phyloP scores from a whole-genome alignment of 2,888 invertebrate genomes.

The Lepetodrilus schrolli region DNA sequence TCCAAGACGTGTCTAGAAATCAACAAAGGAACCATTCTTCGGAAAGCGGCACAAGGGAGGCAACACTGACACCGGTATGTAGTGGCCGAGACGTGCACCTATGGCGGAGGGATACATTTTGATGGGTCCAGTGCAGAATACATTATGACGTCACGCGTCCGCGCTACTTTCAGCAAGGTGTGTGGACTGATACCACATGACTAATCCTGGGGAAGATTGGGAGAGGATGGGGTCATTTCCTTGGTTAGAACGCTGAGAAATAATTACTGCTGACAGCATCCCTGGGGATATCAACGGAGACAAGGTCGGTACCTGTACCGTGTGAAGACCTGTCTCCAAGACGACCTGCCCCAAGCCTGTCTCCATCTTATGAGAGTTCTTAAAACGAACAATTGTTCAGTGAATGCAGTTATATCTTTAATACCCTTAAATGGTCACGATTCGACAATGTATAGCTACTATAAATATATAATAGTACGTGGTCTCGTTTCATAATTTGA shows the following conservation, averaged over 20 bases:
- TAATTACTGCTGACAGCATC: constrained; percentile 15
- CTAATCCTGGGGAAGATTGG: constrained; percentile 4
- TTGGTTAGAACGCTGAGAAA: constrained; percentile 13
- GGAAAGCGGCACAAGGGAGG: constrained; percentile 7
- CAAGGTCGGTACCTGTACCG: not conserved
- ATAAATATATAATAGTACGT: no score
- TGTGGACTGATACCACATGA: constrained; percentile 15
- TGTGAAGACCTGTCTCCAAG: not conserved
- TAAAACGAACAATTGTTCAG: no score
- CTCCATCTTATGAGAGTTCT: no score
- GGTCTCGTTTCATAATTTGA: no score
- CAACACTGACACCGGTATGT: constrained; percentile 6
- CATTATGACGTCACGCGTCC: constrained; percentile 15
- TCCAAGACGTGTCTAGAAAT: constrained; percentile 13
- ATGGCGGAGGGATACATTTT: constrained; percentile 16
- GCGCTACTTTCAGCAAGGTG: constrained; percentile 24
- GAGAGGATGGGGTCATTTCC: constrained; percentile 20
- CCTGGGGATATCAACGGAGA: not conserved
- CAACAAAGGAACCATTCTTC: constrained; percentile 22
- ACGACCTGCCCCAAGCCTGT: constrained; percentile 1
- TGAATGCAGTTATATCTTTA: no score
- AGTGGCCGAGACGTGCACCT: constrained; percentile 8
- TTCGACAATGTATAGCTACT: no score
- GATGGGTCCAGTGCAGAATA: constrained; percentile 10
- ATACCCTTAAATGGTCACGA: no score